Conservation (phyloP, 1,140 invertebrate genomes). For the Medauroidea extradentata region DNA sequence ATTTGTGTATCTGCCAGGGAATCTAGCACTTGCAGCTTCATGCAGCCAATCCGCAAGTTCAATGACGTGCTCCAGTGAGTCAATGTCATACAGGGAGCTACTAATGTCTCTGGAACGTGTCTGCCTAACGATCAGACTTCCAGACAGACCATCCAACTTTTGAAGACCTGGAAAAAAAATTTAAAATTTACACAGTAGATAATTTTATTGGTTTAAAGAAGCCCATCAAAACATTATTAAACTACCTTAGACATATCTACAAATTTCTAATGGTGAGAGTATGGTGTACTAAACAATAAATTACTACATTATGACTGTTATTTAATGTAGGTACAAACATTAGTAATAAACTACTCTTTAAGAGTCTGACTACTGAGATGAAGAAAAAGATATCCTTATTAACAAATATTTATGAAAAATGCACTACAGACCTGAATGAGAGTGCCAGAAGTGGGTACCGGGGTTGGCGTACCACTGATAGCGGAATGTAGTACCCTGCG, state of each 20-base stretch:
- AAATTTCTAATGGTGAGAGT: too few relatives aligned
- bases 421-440: constrained; percentile 52
- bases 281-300: too few relatives aligned
- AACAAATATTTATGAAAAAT: too few relatives aligned
- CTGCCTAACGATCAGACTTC: constrained; percentile 43
- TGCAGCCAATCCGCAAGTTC: constrained; percentile 46
- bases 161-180: constrained; percentile 37
- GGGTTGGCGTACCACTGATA: constrained; percentile 47
- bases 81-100: constrained; percentile 40
- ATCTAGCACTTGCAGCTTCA: constrained; percentile 36
- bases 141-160: constrained; percentile 45
- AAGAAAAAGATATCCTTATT: too few relatives aligned
- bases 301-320: too few relatives aligned
- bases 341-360: too few relatives aligned
- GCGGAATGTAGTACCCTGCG: constrained; percentile 53
- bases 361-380: too few relatives aligned
- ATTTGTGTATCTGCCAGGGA: constrained; percentile 44
- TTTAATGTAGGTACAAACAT: too few relatives aligned
- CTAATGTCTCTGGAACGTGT: constrained; percentile 31
- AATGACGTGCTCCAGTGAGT: constrained; percentile 43
- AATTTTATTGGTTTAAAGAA: too few relatives aligned
- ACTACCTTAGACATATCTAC: too few relatives aligned
- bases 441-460: constrained; percentile 65
- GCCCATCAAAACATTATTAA: too few relatives aligned
- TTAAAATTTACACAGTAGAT: background rate